Evolutionary conservation across 2,888 invertebrate genomes (phyloP), one percentile per base, ranked within the genome.

Genomic region (Harpagoxenus sublaevis): DNA sequence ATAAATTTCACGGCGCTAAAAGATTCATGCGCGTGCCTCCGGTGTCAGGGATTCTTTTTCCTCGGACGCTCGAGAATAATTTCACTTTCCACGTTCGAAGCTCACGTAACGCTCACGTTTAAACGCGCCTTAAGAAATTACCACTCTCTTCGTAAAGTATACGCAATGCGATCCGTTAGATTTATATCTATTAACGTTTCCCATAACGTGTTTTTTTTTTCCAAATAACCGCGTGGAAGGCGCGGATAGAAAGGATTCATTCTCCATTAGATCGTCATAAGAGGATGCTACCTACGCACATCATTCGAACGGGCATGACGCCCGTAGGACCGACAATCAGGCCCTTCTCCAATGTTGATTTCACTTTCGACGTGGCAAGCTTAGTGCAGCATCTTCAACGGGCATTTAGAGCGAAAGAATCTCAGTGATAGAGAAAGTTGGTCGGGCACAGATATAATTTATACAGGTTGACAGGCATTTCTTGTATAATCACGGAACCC

Each of bases 11-110:
- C 84, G 71, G 79, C 77, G 89, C 84, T 90, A 87, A 91, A 87
- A 91, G 90, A 90, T 90, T 90, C 89, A 90, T 84, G 87, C 84
- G 87, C 86, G 84, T 87, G 85, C 87, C 55, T 35, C 39, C 65
- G 55, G 53, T 65, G 48, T 77, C 70, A 63, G 51, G 42, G 65
- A 60, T 79, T 71, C 23, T 60, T 60, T 70, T 48, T 35, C 31
- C 12, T 55, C 35, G 53, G 70, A 75, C 78, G 63, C 15, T 39
- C 63, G 28, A 77, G 55, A 78, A 77, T 83, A 83, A 74, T 83
- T 78, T 83, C 62, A 77, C 82, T 63, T 63, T 75, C 63, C 73
- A 28, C 78, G 45, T 51, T 51, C 51, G 48, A 28, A 60, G 31
- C 45, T 31, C 71, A 79, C 79, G 79, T 63, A 51, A 63, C 57